Evolutionary conservation across 2,888 invertebrate species (phyloP).

Genomic region (Lamellibrachia columna): DNA sequence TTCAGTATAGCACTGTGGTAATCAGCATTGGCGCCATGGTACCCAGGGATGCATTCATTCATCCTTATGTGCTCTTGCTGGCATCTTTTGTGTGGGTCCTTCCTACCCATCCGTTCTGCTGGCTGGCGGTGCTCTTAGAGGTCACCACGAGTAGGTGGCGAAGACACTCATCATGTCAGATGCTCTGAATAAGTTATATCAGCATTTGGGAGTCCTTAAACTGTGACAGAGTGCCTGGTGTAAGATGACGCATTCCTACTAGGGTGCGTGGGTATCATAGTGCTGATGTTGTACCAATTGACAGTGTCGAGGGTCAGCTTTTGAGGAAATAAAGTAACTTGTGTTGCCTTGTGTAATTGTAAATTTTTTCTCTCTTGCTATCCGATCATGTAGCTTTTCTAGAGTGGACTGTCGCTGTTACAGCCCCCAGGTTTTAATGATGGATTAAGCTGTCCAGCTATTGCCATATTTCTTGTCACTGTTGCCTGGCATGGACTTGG

Average conservation of each 20-base stretch:
- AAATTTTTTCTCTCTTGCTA: no score
- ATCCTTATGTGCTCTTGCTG: background rate
- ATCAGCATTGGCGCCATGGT: background rate
- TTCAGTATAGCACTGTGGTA: background rate
- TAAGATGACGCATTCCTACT: background rate
- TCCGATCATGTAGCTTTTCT: no score
- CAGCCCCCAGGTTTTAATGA: no score
- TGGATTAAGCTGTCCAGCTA: background rate
- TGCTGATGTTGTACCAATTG: no score
- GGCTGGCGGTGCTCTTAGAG: background rate
- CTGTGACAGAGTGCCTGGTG: background rate
- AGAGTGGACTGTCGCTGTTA: no score
- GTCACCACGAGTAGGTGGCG: background rate
- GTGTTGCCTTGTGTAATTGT: no score
- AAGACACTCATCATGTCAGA: background rate
- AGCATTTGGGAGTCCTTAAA: conserved; percentile 2
- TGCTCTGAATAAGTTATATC: background rate
- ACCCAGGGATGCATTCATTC: background rate
- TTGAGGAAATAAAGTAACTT: no score
- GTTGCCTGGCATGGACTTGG: background rate
- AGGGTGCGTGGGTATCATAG: background rate
- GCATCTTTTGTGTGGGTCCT: background rate
- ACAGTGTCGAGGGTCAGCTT: no score
- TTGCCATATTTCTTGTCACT: background rate
- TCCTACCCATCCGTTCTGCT: background rate